Conservation (phyloP, 2,113 vertebrate species). For the Istiophorus platypterus region DNA sequence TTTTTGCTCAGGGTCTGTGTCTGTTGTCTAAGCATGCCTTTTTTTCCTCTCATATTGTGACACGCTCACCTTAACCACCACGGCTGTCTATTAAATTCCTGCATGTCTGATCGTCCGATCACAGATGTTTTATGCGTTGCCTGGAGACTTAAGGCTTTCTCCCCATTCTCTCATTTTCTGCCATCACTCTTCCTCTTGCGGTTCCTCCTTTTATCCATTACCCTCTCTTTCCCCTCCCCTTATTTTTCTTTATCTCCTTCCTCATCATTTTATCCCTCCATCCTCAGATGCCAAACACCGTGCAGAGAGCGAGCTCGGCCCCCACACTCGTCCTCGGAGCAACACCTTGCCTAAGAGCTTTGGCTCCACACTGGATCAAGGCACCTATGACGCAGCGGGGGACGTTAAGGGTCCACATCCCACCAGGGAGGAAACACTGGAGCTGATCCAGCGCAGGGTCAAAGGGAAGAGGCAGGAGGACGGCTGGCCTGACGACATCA, state of each 20-base stretch:
- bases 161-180: neutral
- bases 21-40: constrained; percentile 4
- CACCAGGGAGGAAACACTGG: constrained; percentile 91
- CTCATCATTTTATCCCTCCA: neutral
- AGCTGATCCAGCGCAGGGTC: constrained; percentile 91
- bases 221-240: neutral
- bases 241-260: neutral
- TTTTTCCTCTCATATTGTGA: constrained; percentile 28
- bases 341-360: constrained; percentile 99
- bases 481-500: constrained; percentile 94
- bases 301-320: constrained; percentile 91
- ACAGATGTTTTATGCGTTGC: neutral
- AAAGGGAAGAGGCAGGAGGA: constrained; percentile 93
- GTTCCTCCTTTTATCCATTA: neutral
- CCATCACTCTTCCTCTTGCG: neutral
- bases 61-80: constrained; percentile 9
- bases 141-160: neutral
- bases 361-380: constrained; percentile 94
- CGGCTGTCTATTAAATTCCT: constrained; percentile 29
- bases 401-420: constrained; percentile 85
- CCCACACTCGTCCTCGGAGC: constrained; percentile 93
- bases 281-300: constrained; percentile 92
- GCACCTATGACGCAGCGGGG: constrained; percentile 80
- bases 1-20: neutral
- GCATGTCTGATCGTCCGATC: constrained; percentile 29